phyloP scores from a whole-genome alignment of 2,113 vertebrate species.

The Athene noctua region DNA sequence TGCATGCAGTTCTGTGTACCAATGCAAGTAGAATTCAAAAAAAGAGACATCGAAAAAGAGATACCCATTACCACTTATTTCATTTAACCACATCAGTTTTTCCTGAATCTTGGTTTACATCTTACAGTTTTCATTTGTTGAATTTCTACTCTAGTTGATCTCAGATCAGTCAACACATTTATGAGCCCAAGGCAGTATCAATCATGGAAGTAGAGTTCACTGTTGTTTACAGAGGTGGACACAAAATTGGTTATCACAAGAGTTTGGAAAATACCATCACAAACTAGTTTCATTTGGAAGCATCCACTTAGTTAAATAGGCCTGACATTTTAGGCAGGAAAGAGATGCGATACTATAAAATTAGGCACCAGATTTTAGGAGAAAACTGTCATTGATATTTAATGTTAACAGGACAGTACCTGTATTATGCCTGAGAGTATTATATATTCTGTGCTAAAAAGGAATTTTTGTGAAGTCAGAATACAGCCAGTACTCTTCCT shows the following conservation, averaged over 20 bases:
- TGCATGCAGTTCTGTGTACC: not conserved
- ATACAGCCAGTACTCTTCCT: rapidly evolving
- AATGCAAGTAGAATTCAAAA: not conserved
- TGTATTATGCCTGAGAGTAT: not conserved
- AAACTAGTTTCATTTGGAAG: not conserved
- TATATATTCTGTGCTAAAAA: not conserved
- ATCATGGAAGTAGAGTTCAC: not conserved
- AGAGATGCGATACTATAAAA: not conserved
- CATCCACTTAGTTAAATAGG: not conserved
- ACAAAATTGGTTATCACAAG: not conserved
- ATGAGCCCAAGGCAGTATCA: not conserved
- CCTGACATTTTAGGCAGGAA: not conserved
- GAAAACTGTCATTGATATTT: not conserved
- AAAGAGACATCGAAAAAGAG: not conserved
- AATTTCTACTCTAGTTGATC: not conserved
- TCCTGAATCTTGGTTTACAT: not conserved
- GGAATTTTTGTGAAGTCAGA: not conserved
- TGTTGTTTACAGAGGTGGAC: not conserved
- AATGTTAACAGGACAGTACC: not conserved
- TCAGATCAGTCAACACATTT: not conserved
- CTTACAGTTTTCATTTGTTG: not conserved
- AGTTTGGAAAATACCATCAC: not conserved
- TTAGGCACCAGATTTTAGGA: not conserved
- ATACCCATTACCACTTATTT: not conserved
- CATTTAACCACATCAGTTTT: not conserved